Percentiles rank a stretch among this genome's conserved stretches.
Evolutionary conservation across 2,797 vertebrate species (phyloP).

Genomic region (Cheirogaleus major): DNA sequence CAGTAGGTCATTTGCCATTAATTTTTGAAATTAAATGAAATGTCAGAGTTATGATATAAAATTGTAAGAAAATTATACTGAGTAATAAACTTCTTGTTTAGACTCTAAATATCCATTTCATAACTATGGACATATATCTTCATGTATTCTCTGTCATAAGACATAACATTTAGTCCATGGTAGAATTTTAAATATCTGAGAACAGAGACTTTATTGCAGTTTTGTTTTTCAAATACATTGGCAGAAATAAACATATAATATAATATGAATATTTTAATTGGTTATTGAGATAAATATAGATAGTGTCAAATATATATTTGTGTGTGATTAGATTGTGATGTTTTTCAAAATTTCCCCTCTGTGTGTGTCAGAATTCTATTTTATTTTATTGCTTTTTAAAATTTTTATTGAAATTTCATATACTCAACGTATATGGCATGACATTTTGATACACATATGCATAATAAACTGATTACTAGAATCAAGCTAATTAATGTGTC

Average conservation of each 20-base stretch:
- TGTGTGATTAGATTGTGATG: background rate
- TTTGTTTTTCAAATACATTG: background rate
- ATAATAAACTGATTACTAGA: background rate
- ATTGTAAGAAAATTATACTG: background rate
- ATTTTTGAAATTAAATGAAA: background rate
- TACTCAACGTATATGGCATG: background rate
- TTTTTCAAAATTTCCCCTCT: background rate
- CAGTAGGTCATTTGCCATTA: background rate
- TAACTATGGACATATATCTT: background rate
- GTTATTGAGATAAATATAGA: background rate
- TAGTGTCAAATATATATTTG: background rate
- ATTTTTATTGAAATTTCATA: background rate
- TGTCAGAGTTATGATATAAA: background rate
- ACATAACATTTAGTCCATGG: background rate
- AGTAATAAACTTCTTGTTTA: background rate
- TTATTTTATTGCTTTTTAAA: background rate
- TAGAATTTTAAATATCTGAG: background rate
- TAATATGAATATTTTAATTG: background rate
- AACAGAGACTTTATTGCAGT: background rate
- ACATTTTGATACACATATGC: background rate
- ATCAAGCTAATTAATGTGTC: background rate
- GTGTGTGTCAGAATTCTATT: background rate
- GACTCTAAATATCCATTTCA: background rate
- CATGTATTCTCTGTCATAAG: background rate
- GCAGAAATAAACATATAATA: background rate